These are phyloP conservation scores for Lucilia cuprina DNA, from an alignment of 1,140 invertebrate species.

Conservation along the genomic window DNA sequence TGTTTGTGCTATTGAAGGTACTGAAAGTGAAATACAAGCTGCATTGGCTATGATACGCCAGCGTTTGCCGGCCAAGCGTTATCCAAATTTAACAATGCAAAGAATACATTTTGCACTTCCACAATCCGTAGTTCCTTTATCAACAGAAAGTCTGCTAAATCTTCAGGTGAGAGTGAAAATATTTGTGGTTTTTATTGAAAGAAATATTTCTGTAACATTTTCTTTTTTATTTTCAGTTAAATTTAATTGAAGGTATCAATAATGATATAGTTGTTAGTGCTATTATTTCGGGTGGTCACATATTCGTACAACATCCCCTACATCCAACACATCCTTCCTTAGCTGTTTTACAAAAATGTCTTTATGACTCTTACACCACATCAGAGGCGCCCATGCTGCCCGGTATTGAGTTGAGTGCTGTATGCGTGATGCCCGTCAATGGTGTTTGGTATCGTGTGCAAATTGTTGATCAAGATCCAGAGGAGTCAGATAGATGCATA, in stretches of 20 bases:
- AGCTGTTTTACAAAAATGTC: constrained; percentile 75
- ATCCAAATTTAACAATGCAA: constrained; percentile 80
- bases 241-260: constrained; percentile 87
- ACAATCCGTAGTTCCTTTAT: constrained; percentile 58
- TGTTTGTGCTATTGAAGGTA: constrained; percentile 84
- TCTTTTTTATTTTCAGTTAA: constrained; percentile 69
- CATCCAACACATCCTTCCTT: constrained; percentile 89
- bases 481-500: constrained; percentile 72
- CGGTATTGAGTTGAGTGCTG: constrained; percentile 76
- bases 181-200: neutral
- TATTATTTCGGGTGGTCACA: constrained; percentile 81
- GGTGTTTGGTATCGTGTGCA: constrained; percentile 89
- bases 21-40: constrained; percentile 75
- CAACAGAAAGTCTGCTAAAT: constrained; percentile 54
- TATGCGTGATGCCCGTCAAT: constrained; percentile 85
- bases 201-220: constrained; percentile 40
- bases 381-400: constrained; percentile 72
- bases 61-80: constrained; percentile 81
- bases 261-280: constrained; percentile 89
- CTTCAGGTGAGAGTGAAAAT: constrained; percentile 48
- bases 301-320: constrained; percentile 90
- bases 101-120: constrained; percentile 73
- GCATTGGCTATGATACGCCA: constrained; percentile 84
- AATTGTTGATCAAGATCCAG: constrained; percentile 75
- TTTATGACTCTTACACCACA: constrained; percentile 73